Conservation (phyloP, 2,888 invertebrate species). For the Brassicogethes aeneus region DNA sequence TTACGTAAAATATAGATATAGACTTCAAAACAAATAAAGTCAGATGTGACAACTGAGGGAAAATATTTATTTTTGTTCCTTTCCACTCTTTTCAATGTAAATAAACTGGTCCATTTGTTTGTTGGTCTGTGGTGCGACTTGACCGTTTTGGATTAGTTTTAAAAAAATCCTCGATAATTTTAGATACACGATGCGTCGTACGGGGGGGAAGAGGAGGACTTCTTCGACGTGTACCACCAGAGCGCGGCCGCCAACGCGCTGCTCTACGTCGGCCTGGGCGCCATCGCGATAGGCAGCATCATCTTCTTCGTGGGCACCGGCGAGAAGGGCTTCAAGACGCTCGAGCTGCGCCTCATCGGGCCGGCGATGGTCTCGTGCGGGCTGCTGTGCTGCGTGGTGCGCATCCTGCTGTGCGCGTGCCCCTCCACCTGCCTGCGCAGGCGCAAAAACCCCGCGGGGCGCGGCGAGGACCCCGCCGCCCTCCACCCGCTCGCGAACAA, state of each 20-base stretch:
- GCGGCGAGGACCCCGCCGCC: conserved; percentile 37
- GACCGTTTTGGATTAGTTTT: too few species aligned
- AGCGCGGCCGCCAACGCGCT: conserved; percentile 78
- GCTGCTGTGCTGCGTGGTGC: conserved; percentile 71
- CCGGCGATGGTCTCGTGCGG: conserved; percentile 65
- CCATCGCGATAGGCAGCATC: conserved; percentile 74
- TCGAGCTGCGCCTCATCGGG: conserved; percentile 77
- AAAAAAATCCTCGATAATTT: too few species aligned
- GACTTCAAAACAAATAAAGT: too few species aligned
- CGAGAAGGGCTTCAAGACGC: conserved; percentile 79
- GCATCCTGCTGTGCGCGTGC: conserved; percentile 77
- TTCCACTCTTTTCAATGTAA: too few species aligned
- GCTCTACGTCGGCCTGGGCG: conserved; percentile 77
- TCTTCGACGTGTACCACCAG: conserved; percentile 56
- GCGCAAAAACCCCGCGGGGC: conserved; percentile 53
- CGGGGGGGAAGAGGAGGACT: conserved; percentile 68
- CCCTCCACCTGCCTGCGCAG: conserved; percentile 66
- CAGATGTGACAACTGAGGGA: too few species aligned
- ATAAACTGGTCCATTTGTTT: too few species aligned
- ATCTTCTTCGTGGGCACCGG: conserved; percentile 87
- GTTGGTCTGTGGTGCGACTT: too few species aligned
- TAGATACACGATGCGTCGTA: conserved; percentile 77
- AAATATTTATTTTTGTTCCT: too few species aligned
- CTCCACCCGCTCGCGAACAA: conserved; percentile 44
- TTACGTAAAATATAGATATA: too few species aligned